Percentiles rank a stretch among this genome's conserved stretches.
phyloP scores from a whole-genome alignment of 2,113 vertebrate species.

The Syrrhaptes paradoxus region DNA sequence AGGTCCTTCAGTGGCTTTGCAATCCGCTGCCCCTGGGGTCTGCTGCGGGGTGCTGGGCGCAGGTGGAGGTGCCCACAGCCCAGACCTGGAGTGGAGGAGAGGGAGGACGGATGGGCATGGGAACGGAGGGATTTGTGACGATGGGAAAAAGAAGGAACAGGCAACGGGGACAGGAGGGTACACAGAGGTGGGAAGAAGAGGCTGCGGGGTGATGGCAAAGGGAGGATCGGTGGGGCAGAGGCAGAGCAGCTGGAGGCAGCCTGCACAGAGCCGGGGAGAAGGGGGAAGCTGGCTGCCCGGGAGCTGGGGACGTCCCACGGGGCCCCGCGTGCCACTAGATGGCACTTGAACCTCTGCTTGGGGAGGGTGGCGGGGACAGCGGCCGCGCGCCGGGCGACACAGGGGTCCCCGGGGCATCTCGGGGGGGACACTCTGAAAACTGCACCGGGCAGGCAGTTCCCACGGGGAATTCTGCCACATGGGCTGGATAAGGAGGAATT shows the following conservation, averaged over 20 bases:
- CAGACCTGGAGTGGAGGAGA: not conserved
- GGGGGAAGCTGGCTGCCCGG: not conserved
- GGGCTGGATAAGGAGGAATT: not conserved
- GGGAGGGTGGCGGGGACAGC: not conserved
- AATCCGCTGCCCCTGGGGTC: not conserved
- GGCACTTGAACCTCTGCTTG: not conserved
- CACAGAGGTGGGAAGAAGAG: not conserved
- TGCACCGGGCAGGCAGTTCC: too few species aligned
- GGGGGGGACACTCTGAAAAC: too few species aligned
- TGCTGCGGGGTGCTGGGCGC: accelerated
- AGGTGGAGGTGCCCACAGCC: not conserved
- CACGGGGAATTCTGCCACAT: not conserved
- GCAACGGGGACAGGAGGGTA: too few species aligned
- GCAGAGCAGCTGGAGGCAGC: not conserved
- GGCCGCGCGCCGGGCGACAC: accelerated
- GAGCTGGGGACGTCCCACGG: not conserved
- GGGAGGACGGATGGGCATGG: accelerated
- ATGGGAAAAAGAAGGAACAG: accelerated
- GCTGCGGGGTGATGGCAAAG: not conserved
- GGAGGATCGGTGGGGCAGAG: not conserved
- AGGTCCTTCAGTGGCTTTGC: not conserved
- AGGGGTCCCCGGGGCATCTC: too few species aligned
- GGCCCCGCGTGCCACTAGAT: not conserved
- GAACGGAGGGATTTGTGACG: not conserved
- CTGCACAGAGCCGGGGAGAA: accelerated